Evolutionary conservation across 2,797 vertebrate species (phyloP), one percentile per base, ranked within the genome.

Genomic region (Arremon aurantiirostris): DNA sequence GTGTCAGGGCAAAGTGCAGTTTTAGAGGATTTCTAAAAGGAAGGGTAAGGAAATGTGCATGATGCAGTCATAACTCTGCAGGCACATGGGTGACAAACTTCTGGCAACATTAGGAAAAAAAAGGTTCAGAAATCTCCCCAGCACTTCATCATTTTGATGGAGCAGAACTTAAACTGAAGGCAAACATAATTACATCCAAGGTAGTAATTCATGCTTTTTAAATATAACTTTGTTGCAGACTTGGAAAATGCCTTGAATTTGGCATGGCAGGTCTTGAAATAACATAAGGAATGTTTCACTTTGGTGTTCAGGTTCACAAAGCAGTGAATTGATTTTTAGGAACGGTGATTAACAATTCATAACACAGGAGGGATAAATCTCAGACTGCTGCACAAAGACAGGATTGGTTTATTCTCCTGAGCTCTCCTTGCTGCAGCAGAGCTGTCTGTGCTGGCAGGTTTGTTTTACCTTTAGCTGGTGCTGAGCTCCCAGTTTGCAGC

Each of bases 291-390:
- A 49, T 9, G 19, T 69, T 30, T 72, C 52, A 14, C 47, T 87
- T 72, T n/a, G 42, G 41, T 86, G 46, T 63, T 89, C 4, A 61
- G 28, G 49, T 59, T 92, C 75, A 53, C 65, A 65, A n/a, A 73
- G 83, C 68, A 77, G n/a, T 16, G 71, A 73, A 89, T 72, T 79
- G 92, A 79, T 85, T 96, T 89, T 94, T 84, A 89, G 65, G 64
- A 91, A 21, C 26, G 3, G 34, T 83, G 44, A 60, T 53, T 63
- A 78, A 86, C 63, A 78, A 8, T 95, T 94, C 89, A 84, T 89
- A 71, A 86, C 82, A 18, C 47, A n/a, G 17, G 57, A 73, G 59
- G 37, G 69, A 9, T 65, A 64, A 76, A 79, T 69, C 61, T 72
- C 41, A 55, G 6, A 6, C 56, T 44, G 66, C 57, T 57, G 39